Evolutionary conservation across 2,797 vertebrate genomes (phyloP).

Genomic region (Ataeniobius toweri): DNA sequence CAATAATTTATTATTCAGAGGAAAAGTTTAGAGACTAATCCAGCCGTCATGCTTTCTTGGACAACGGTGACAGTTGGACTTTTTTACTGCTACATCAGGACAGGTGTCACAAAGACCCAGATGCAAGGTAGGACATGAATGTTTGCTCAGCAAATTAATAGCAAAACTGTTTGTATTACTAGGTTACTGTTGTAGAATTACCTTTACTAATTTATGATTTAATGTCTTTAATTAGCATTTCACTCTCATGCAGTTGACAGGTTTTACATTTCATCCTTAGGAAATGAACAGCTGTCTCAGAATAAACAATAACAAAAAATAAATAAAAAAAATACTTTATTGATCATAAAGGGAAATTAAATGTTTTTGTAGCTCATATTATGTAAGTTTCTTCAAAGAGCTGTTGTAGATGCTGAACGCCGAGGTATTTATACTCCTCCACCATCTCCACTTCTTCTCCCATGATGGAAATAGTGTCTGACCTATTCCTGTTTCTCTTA

Average conservation of each 20-base stretch:
- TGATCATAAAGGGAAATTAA: too few species aligned
- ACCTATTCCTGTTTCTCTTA: too few species aligned
- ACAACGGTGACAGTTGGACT: conserved; percentile 44
- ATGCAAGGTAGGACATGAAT: conserved; percentile 47
- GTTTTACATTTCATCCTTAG: background rate
- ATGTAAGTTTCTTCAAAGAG: too few species aligned
- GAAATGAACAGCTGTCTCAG: background rate
- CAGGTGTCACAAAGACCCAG: conserved; percentile 4
- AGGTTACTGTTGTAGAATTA: background rate
- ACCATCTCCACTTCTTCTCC: too few species aligned
- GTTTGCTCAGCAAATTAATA: background rate
- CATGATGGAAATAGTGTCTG: too few species aligned
- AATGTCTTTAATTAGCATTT: background rate
- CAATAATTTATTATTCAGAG: background rate
- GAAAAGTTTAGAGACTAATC: background rate
- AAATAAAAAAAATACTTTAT: too few species aligned
- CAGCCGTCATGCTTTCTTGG: conserved; percentile 47
- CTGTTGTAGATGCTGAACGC: too few species aligned
- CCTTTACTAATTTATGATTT: background rate
- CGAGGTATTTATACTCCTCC: too few species aligned
- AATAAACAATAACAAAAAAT: background rate
- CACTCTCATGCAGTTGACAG: background rate
- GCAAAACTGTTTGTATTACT: background rate
- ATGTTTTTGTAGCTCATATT: too few species aligned
- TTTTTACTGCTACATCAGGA: conserved; percentile 47